Conservation (phyloP, 1,140 invertebrate species). For the Cydia pomonella region DNA sequence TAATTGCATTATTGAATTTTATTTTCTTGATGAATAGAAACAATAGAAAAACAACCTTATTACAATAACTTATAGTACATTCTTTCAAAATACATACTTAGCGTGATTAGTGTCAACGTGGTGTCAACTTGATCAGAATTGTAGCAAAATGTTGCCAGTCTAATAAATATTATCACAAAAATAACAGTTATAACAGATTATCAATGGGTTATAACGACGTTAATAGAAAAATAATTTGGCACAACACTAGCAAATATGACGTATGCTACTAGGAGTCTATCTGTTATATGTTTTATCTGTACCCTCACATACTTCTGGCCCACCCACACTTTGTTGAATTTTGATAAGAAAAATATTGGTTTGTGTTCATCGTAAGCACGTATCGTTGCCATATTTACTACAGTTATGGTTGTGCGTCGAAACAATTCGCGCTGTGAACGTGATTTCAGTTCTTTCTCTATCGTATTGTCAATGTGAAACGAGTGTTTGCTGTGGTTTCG, state of each 20-base stretch:
- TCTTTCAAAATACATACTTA: not conserved
- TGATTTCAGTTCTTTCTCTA: slow-evolving; percentile 20
- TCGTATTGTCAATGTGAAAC: slow-evolving; percentile 29
- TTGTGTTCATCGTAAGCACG: slow-evolving; percentile 54
- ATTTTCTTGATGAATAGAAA: not conserved
- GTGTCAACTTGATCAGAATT: not conserved
- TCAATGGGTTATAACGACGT: not conserved
- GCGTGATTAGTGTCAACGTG: not conserved
- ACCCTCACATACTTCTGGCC: slow-evolving; percentile 39
- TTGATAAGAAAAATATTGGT: slow-evolving; percentile 51
- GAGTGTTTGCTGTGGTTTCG: slow-evolving; percentile 46
- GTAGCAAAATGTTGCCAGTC: not conserved
- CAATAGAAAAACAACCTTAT: not conserved
- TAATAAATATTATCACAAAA: not conserved
- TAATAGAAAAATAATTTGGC: not conserved
- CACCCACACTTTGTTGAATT: slow-evolving; percentile 56
- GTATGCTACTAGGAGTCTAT: slow-evolving; percentile 41
- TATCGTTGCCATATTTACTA: slow-evolving; percentile 48
- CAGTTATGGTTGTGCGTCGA: slow-evolving; percentile 37
- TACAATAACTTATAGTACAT: not conserved
- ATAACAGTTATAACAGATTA: not conserved
- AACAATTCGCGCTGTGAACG: slow-evolving; percentile 25
- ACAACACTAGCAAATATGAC: slow-evolving; percentile 44
- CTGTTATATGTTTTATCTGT: slow-evolving; percentile 33
- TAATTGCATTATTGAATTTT: not conserved